Conservation (phyloP, 1,140 invertebrate genomes). For the Cecropterus lyciades region DNA sequence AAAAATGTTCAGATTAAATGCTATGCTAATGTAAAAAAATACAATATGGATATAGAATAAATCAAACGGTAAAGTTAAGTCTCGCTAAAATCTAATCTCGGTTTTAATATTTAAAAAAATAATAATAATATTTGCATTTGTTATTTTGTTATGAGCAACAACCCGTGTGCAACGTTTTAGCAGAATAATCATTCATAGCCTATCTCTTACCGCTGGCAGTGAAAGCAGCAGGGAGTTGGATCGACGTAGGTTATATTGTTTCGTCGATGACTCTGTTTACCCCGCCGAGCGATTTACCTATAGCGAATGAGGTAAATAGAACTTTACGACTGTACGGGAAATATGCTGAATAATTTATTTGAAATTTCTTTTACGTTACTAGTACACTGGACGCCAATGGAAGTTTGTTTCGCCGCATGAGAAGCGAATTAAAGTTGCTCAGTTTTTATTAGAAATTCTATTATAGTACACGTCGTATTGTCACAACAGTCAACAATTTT, state of each 20-base stretch:
- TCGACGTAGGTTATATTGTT: constrained; percentile 14
- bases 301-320: constrained; percentile 9
- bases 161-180: too few relatives aligned
- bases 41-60: too few relatives aligned
- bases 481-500: too few relatives aligned
- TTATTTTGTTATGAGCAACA: too few relatives aligned
- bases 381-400: neutral
- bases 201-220: neutral
- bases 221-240: neutral
- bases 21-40: too few relatives aligned
- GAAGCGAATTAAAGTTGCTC: neutral
- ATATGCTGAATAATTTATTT: constrained; percentile 20
- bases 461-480: too few relatives aligned
- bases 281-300: constrained; percentile 16
- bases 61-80: too few relatives aligned
- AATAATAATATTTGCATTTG: too few relatives aligned
- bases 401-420: neutral
- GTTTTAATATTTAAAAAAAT: too few relatives aligned
- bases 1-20: too few relatives aligned
- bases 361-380: neutral
- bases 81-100: too few relatives aligned
- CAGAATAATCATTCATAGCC: neutral
- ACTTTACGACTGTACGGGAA: constrained; percentile 10
- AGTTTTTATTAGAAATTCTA: too few relatives aligned
- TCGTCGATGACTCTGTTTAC: constrained; percentile 16